phyloP scores from a whole-genome alignment of 92 coral and sea anemone genomes.

The Zoanthus sociatus region DNA sequence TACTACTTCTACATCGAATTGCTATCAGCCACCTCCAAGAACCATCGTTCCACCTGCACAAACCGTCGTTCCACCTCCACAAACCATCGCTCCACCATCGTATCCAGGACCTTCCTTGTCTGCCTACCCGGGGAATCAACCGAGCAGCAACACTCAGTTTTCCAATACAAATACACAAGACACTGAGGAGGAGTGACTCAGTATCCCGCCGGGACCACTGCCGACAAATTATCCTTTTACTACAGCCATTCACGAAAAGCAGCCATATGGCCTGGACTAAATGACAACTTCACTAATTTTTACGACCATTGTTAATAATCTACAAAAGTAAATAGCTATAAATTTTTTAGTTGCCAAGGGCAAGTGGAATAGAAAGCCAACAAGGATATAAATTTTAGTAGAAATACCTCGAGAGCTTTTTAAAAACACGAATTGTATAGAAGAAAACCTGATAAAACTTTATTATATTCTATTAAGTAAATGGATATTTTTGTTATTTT shows the following conservation, averaged over 20 bases:
- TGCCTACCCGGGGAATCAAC: not conserved
- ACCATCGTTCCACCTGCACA: not conserved
- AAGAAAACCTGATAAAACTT: too few relatives aligned
- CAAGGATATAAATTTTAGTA: too few relatives aligned
- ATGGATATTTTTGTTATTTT: too few relatives aligned
- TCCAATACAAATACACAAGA: not conserved
- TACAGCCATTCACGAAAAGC: slow-evolving; percentile 1
- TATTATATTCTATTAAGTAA: too few relatives aligned
- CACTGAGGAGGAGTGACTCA: not conserved
- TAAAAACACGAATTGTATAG: too few relatives aligned
- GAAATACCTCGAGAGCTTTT: too few relatives aligned
- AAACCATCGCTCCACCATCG: not conserved
- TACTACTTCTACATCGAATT: not conserved
- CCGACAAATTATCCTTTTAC: not conserved
- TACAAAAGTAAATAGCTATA: too few relatives aligned
- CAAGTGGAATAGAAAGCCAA: too few relatives aligned
- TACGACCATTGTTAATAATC: too few relatives aligned
- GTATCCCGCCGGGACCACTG: not conserved
- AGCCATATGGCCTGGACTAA: not conserved
- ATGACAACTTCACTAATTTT: too few relatives aligned
- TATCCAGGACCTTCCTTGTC: not conserved
- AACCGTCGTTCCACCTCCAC: slow-evolving; percentile 1
- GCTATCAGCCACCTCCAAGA: not conserved
- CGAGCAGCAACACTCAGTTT: not conserved
- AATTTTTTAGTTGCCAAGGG: too few relatives aligned